A percentile compares a stretch with the other conserved stretches of the same genome.
These are phyloP conservation scores for Tetramorium bicarinatum DNA, from an alignment of 2,888 invertebrate species.

Conservation along the genomic window DNA sequence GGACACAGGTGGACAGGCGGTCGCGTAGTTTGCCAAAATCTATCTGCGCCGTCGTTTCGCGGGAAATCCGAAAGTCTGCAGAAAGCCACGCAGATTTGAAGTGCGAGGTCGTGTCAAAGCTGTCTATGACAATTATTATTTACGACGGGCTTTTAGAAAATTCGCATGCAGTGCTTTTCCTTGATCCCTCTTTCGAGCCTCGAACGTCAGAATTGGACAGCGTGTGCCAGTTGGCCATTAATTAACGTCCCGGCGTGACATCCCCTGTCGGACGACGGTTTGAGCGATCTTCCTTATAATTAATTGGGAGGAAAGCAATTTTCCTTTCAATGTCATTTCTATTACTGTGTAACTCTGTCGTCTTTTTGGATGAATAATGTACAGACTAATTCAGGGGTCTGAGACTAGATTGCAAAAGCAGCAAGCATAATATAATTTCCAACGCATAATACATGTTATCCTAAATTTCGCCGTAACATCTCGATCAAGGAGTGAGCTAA, in stretches of 20 bases:
- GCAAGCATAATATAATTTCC: not conserved
- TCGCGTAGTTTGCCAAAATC: not conserved
- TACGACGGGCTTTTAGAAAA: conserved; percentile 28
- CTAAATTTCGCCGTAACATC: not conserved
- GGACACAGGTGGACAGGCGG: not conserved
- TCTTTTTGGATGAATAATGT: not conserved
- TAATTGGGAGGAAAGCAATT: conserved; percentile 31
- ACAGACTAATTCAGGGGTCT: not conserved
- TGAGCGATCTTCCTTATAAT: conserved; percentile 43
- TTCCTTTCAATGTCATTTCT: conserved; percentile 40
- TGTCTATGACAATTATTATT: conserved; percentile 17
- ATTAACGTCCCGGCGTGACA: conserved; percentile 42
- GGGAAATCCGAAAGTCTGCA: not conserved
- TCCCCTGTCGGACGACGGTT: conserved; percentile 22
- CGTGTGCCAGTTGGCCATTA: conserved; percentile 32
- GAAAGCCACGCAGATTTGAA: not conserved
- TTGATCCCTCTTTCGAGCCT: conserved; percentile 11
- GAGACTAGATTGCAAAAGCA: not conserved
- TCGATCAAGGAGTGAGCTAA: not conserved
- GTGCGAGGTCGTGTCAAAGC: not conserved
- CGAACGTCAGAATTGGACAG: not conserved
- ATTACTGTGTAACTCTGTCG: conserved; percentile 9
- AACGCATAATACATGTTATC: not conserved
- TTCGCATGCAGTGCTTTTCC: not conserved
- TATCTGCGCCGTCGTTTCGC: not conserved